phyloP scores from a whole-genome alignment of 2,797 vertebrate species.

The Epinephelus coioides region DNA sequence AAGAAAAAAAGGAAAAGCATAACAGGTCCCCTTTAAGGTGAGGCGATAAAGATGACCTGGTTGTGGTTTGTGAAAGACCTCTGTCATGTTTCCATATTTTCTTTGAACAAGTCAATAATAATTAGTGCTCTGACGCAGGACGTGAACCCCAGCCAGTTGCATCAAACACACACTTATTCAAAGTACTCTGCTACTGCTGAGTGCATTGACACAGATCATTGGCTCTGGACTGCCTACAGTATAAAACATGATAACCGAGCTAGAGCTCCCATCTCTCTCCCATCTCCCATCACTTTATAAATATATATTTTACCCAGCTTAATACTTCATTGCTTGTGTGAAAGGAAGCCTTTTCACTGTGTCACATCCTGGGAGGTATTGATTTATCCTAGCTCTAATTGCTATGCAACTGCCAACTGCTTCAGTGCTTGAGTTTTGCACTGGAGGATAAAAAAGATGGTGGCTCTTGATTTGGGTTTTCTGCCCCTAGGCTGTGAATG shows the following conservation, averaged over 20 bases:
- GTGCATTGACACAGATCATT: slow-evolving; percentile 2
- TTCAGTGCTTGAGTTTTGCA: slow-evolving; percentile 54
- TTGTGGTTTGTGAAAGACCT: rapidly evolving
- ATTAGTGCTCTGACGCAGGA: background rate
- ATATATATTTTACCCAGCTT: slow-evolving; percentile 24
- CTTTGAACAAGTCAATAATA: background rate
- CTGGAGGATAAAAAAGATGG: slow-evolving; percentile 50
- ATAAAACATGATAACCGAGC: background rate
- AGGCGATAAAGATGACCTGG: background rate
- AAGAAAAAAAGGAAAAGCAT: too few relatives aligned
- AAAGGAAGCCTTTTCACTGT: slow-evolving; percentile 52
- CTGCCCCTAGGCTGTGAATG: slow-evolving; percentile 42
- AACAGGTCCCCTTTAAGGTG: background rate
- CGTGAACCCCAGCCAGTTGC: background rate
- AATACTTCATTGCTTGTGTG: slow-evolving; percentile 45
- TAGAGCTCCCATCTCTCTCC: slow-evolving; percentile 23
- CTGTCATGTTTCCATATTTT: too few relatives aligned
- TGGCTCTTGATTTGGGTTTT: slow-evolving; percentile 50
- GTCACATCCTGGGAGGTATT: slow-evolving; percentile 66
- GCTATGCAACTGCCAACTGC: slow-evolving; percentile 65
- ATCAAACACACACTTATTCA: background rate
- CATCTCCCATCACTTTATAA: slow-evolving; percentile 24
- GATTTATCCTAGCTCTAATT: slow-evolving; percentile 69
- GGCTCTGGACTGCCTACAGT: background rate
- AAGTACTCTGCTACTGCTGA: background rate